These are phyloP conservation scores for Melanchra persicariae DNA, from an alignment of 2,888 invertebrate species.

Conservation along the genomic window DNA sequence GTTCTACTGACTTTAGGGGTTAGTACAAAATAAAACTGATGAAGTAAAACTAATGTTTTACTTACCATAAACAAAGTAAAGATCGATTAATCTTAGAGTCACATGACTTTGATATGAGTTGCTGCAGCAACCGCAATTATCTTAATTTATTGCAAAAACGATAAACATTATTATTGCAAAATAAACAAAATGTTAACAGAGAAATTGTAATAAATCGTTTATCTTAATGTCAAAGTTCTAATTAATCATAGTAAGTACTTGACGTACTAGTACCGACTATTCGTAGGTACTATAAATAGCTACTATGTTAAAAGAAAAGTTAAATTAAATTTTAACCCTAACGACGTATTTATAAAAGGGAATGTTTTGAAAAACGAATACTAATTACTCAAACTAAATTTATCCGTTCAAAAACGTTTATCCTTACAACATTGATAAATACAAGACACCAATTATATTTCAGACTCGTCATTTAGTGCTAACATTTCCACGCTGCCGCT, in stretches of 20 bases:
- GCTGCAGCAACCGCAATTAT: background rate
- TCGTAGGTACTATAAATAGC: background rate
- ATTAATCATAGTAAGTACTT: background rate
- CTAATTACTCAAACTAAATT: background rate
- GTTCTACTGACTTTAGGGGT: too few species aligned
- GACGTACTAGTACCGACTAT: too few species aligned
- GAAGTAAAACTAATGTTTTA: too few species aligned
- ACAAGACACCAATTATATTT: background rate
- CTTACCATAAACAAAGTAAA: background rate
- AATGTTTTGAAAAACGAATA: background rate
- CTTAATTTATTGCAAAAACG: slow-evolving; percentile 12
- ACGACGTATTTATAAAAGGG: background rate
- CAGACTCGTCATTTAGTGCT: background rate
- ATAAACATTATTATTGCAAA: too few species aligned
- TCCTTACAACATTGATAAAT: background rate
- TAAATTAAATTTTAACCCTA: too few species aligned
- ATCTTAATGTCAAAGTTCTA: slow-evolving; percentile 26
- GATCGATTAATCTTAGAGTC: too few species aligned
- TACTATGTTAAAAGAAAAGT: too few species aligned
- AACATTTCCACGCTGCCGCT: slow-evolving; percentile 82
- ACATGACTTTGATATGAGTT: background rate
- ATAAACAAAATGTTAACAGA: background rate
- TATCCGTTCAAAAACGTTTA: background rate
- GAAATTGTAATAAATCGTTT: slow-evolving; percentile 6
- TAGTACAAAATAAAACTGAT: too few species aligned